Conservation (phyloP, 2,888 invertebrate genomes). For the Therioaphis trifolii region DNA sequence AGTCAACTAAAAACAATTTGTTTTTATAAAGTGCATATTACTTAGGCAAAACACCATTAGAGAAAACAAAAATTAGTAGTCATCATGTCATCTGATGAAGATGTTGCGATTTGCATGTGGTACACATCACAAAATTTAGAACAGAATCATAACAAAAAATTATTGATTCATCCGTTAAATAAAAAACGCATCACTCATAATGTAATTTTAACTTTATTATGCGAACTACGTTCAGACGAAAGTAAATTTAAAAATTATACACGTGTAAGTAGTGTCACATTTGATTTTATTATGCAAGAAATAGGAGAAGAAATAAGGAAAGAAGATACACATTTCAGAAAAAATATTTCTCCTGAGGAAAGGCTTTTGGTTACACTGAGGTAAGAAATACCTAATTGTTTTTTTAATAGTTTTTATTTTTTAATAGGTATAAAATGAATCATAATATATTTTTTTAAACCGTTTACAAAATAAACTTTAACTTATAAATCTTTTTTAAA, state of each 20-base stretch:
- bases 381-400: constrained; percentile 2
- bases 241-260: constrained; percentile 16
- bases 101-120: too few relatives aligned
- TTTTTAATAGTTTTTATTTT: not conserved
- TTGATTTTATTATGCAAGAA: constrained; percentile 14
- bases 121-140: too few relatives aligned
- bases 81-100: too few relatives aligned
- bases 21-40: too few relatives aligned
- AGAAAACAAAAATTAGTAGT: too few relatives aligned
- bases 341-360: not conserved
- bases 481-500: not conserved
- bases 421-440: not conserved
- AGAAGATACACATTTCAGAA: constrained; percentile 4
- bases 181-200: not conserved
- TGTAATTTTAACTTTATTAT: constrained; percentile 1
- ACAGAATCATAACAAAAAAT: too few relatives aligned
- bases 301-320: constrained; percentile 16
- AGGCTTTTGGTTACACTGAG: constrained; percentile 1
- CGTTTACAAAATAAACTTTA: too few relatives aligned
- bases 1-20: too few relatives aligned
- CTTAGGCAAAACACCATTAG: too few relatives aligned
- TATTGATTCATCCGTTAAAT: too few relatives aligned
- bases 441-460: not conserved
- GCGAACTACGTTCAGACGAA: constrained; percentile 7
- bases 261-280: constrained; percentile 13